Evolutionary conservation across 2,797 vertebrate species (phyloP).

Genomic region (Phataginus tetradactyla): DNA sequence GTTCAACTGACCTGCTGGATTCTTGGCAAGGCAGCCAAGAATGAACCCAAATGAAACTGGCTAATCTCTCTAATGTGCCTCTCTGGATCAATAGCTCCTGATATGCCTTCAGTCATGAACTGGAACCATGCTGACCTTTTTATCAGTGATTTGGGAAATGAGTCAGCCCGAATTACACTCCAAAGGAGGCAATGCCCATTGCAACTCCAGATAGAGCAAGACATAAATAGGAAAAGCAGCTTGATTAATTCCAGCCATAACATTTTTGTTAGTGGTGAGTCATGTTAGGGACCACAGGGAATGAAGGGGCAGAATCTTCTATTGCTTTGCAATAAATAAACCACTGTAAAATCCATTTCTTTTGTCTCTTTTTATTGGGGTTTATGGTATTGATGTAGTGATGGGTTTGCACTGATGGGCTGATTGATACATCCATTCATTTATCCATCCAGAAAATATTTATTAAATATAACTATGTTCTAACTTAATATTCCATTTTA

Average conservation of each 20-base stretch:
- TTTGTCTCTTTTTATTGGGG: neutral
- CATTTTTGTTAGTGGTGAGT: neutral
- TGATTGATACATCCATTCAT: neutral
- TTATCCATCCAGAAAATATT: neutral
- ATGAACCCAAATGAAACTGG: conserved; percentile 44
- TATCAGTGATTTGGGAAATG: conserved; percentile 64
- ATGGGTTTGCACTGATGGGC: neutral
- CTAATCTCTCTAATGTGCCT: neutral
- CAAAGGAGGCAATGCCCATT: conserved; percentile 44
- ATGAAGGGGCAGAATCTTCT: neutral
- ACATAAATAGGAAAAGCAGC: conserved; percentile 10
- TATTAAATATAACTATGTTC: neutral
- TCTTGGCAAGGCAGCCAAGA: conserved; percentile 3
- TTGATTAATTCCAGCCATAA: neutral
- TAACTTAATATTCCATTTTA: neutral
- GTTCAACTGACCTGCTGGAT: conserved; percentile 60
- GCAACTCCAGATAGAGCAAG: conserved; percentile 52
- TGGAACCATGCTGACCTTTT: conserved; percentile 53
- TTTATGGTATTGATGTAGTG: neutral
- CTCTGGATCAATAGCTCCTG: conserved; percentile 37
- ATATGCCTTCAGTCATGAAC: neutral
- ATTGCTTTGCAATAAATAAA: neutral
- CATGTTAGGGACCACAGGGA: neutral
- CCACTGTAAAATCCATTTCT: neutral
- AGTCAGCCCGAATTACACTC: conserved; percentile 70